Percentiles rank a stretch among this genome's conserved stretches.
These are phyloP conservation scores for Xestia c-nigrum DNA, from an alignment of 2,888 invertebrate species.

Conservation along the genomic window DNA sequence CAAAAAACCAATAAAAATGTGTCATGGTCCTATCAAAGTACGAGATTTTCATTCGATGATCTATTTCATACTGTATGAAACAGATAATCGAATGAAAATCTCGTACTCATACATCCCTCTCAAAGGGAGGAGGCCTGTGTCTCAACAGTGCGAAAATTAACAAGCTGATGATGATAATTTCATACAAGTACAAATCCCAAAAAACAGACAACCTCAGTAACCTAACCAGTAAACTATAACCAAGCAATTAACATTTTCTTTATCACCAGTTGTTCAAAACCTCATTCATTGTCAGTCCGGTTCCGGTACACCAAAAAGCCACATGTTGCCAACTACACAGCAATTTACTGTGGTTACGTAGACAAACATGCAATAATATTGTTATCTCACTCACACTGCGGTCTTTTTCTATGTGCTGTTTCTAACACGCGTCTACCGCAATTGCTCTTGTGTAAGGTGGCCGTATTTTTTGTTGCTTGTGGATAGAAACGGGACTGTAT, in stretches of 20 bases:
- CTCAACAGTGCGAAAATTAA: no score
- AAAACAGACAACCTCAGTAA: not conserved
- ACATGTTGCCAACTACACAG: conserved; percentile 56
- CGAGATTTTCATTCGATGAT: not conserved
- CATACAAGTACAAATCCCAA: not conserved
- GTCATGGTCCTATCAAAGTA: not conserved
- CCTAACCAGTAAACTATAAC: not conserved
- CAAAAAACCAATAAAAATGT: not conserved
- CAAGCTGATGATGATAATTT: no score
- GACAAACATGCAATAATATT: not conserved
- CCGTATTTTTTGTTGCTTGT: conserved; percentile 28
- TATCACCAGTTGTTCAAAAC: not conserved
- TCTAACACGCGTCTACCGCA: conserved; percentile 8
- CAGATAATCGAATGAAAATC: no score
- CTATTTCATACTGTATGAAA: no score
- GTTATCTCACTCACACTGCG: conserved; percentile 20
- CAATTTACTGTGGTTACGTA: conserved; percentile 29
- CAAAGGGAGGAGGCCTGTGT: no score
- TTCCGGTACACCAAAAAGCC: conserved; percentile 32
- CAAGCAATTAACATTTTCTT: conserved; percentile 11
- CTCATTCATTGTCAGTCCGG: conserved; percentile 25
- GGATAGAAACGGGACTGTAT: conserved; percentile 12
- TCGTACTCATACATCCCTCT: no score
- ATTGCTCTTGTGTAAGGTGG: conserved; percentile 58
- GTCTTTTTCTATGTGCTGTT: conserved; percentile 30